Evolutionary conservation across 2,888 invertebrate genomes (phyloP).

Genomic region (Dorcus hopei): DNA sequence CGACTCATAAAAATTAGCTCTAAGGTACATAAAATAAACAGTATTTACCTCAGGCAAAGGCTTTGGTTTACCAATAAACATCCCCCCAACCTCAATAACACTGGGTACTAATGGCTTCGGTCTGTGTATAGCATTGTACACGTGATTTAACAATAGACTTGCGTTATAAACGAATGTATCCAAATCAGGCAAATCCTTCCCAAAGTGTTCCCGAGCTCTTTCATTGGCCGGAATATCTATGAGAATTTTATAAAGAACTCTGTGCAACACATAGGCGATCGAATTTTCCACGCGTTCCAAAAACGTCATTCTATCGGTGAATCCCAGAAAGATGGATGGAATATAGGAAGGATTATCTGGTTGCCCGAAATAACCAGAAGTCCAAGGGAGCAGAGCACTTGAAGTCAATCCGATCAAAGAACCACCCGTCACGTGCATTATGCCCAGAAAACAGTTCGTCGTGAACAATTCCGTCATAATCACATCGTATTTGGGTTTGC

Average conservation of each 20-base stretch:
- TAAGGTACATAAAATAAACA: not conserved
- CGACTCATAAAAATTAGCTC: too few relatives aligned
- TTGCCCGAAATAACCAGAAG: slow-evolving; percentile 48
- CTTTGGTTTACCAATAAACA: slow-evolving; percentile 48
- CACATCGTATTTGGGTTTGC: slow-evolving; percentile 57
- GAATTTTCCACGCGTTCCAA: slow-evolving; percentile 22
- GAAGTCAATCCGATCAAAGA: slow-evolving; percentile 55
- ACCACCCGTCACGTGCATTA: slow-evolving; percentile 59
- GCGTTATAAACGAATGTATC: slow-evolving; percentile 48
- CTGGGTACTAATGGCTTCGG: slow-evolving; percentile 50
- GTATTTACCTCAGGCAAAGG: slow-evolving; percentile 17
- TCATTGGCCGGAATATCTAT: slow-evolving; percentile 23
- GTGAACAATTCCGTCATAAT: slow-evolving; percentile 70
- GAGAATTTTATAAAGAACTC: slow-evolving; percentile 22
- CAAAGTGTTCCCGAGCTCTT: slow-evolving; percentile 25
- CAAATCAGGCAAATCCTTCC: slow-evolving; percentile 35
- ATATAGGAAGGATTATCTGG: slow-evolving; percentile 50
- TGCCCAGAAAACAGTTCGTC: slow-evolving; percentile 65
- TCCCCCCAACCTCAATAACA: slow-evolving; percentile 54
- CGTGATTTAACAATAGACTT: slow-evolving; percentile 52
- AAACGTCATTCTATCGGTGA: slow-evolving; percentile 30
- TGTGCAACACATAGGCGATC: slow-evolving; percentile 20
- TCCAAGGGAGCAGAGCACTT: slow-evolving; percentile 50
- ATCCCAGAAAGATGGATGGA: slow-evolving; percentile 47
- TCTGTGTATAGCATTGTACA: slow-evolving; percentile 49